Conservation (phyloP, 1,140 invertebrate species). For the Branchinecta lindahli region DNA sequence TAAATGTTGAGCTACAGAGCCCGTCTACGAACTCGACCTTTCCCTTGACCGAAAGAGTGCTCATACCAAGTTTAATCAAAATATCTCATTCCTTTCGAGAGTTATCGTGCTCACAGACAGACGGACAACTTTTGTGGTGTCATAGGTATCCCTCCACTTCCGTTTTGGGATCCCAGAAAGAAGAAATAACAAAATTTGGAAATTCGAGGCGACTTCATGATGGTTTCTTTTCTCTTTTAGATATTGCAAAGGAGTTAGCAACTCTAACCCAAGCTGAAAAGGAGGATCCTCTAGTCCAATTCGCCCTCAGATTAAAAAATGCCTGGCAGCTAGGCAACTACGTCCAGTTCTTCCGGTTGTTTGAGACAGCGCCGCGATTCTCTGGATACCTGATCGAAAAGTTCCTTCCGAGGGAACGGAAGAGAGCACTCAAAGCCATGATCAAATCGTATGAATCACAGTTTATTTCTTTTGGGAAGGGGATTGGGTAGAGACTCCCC, state of each 20-base stretch:
- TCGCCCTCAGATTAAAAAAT: slow-evolving; percentile 68
- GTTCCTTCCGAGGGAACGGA: slow-evolving; percentile 85
- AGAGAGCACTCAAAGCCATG: slow-evolving; percentile 71
- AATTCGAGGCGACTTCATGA: no score
- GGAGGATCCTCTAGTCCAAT: slow-evolving; percentile 62
- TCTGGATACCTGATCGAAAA: slow-evolving; percentile 91
- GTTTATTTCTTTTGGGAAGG: slow-evolving; percentile 11
- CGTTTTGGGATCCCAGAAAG: no score
- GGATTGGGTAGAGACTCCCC: no score
- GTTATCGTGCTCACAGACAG: no score
- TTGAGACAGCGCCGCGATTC: slow-evolving; percentile 75
- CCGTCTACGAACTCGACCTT: no score
- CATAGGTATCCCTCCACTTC: no score
- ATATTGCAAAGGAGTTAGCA: slow-evolving; percentile 77
- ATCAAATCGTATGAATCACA: slow-evolving; percentile 80
- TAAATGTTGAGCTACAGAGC: no score
- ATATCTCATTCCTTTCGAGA: no score
- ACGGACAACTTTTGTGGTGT: no score
- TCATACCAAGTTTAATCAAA: no score
- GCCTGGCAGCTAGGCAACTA: slow-evolving; percentile 85
- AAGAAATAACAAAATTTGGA: no score
- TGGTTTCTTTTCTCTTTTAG: slow-evolving; percentile 41
- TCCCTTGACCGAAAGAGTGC: no score
- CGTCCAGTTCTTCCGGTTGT: slow-evolving; percentile 78
- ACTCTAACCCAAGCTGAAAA: slow-evolving; percentile 59